A percentile compares a stretch with the other conserved stretches of the same genome.
Conservation (phyloP, 2,888 invertebrate species). For the Formica aserva region DNA sequence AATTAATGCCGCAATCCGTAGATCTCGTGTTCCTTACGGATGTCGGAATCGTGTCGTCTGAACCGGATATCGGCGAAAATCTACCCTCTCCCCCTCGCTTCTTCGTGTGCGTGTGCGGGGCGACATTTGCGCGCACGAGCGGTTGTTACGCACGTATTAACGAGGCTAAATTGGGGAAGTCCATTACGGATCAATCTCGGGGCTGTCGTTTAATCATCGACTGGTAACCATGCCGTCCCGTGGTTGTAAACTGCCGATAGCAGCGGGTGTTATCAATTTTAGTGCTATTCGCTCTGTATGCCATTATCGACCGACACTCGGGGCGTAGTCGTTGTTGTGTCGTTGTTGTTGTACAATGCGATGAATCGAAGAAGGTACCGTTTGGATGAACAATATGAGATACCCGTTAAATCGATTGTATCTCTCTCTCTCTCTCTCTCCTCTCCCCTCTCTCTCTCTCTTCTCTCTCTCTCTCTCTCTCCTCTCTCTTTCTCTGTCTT, state of each 20-base stretch:
- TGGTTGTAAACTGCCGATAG: slow-evolving; percentile 24
- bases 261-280: slow-evolving; percentile 45
- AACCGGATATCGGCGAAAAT: neutral
- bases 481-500: neutral
- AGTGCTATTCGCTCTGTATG: slow-evolving; percentile 18
- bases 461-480: neutral
- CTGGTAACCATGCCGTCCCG: slow-evolving; percentile 26
- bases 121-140: neutral
- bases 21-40: slow-evolving; percentile 16
- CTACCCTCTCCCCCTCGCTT: neutral
- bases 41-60: slow-evolving; percentile 15
- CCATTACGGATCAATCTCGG: slow-evolving; percentile 47
- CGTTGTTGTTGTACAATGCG: neutral
- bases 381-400: neutral
- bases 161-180: slow-evolving; percentile 33
- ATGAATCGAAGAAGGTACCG: neutral
- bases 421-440: neutral
- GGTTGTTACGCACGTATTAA: neutral
- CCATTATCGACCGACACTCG: slow-evolving; percentile 5
- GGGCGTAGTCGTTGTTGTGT: neutral
- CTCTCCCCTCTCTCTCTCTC: neutral
- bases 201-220: slow-evolving; percentile 47
- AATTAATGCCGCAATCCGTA: slow-evolving; percentile 28
- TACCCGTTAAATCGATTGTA: slow-evolving; percentile 13
- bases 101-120: neutral